Conservation (phyloP, 2,113 vertebrate species). For the Rhinichthys klamathensis region DNA sequence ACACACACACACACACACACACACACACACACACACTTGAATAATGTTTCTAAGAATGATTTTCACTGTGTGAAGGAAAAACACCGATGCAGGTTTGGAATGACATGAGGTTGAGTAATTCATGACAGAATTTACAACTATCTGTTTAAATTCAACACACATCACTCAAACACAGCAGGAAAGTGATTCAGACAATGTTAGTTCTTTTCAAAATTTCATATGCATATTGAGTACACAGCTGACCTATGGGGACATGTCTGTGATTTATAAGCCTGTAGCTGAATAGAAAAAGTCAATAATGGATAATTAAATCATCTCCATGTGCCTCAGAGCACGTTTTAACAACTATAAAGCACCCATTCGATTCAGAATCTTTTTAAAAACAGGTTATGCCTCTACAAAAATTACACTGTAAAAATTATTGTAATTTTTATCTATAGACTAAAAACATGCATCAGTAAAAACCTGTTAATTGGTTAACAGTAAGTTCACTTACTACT, state of each 20-base stretch:
- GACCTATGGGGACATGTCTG: conserved; percentile 9
- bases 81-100: background rate
- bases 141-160: conserved; percentile 1
- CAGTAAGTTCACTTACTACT: no score
- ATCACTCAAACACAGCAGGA: background rate
- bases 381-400: background rate
- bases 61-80: no score
- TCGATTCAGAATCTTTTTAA: background rate
- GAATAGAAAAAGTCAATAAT: background rate
- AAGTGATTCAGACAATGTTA: background rate
- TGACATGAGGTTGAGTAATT: background rate
- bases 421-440: no score
- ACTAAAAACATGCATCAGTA: no score
- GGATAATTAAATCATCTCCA: background rate
- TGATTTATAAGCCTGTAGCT: conserved; percentile 19
- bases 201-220: background rate
- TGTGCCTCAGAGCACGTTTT: background rate
- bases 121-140: background rate
- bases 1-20: no score
- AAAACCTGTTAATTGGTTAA: no score
- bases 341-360: conserved; percentile 6
- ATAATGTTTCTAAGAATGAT: no score
- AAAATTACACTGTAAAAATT: no score
- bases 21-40: no score
- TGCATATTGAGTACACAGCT: background rate